A percentile compares a stretch with the other conserved stretches of the same genome.
These are phyloP conservation scores for Rachycentron canadum DNA, from an alignment of 2,797 vertebrate species.

Conservation along the genomic window DNA sequence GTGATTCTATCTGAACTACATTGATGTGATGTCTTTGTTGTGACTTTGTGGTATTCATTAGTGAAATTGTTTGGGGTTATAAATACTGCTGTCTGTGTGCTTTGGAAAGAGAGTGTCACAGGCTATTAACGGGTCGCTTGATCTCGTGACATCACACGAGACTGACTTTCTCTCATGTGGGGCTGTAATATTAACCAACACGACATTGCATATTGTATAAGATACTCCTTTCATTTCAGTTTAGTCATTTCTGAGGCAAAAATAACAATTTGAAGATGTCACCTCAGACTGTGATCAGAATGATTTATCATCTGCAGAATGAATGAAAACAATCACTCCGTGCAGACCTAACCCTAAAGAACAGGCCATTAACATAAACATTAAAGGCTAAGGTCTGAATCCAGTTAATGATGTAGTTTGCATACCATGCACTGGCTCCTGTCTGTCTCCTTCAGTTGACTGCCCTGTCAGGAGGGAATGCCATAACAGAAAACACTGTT, in stretches of 20 bases:
- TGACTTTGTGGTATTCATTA: background rate
- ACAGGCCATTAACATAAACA: background rate
- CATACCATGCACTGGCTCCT: background rate
- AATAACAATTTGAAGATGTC: background rate
- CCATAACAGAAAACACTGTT: background rate
- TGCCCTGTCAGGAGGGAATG: conserved; percentile 14
- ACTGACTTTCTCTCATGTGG: background rate
- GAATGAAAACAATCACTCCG: background rate
- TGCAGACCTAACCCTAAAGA: background rate
- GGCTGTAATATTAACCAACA: background rate
- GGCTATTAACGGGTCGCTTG: background rate
- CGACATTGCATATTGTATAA: too few species aligned
- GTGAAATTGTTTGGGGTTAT: background rate
- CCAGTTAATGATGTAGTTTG: conserved; percentile 7
- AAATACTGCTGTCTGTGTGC: background rate
- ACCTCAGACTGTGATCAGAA: background rate
- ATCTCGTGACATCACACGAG: background rate
- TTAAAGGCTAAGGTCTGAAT: background rate
- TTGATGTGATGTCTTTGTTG: background rate
- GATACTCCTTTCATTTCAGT: background rate
- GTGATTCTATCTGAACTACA: background rate
- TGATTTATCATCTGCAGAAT: background rate
- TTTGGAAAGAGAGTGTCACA: background rate
- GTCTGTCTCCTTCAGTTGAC: background rate
- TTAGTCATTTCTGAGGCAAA: background rate